Evolutionary conservation across 2,113 vertebrate species (phyloP).

Genomic region (Merops nubicus): DNA sequence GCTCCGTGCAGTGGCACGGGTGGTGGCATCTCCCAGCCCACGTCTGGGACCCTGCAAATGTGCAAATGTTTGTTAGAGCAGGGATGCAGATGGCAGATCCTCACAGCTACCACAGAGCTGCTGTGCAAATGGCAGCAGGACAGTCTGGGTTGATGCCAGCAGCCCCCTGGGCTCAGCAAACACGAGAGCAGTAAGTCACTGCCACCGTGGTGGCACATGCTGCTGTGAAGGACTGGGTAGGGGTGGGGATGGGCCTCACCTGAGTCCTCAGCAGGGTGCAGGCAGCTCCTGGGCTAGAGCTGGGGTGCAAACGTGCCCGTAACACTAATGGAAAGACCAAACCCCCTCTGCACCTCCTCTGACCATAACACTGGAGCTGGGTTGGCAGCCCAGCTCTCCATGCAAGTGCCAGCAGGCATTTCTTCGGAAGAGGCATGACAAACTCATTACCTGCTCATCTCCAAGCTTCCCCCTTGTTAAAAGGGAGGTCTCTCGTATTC

Average conservation of each 20-base stretch:
- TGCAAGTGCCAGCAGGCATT: neutral
- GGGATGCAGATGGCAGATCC: rapidly evolving
- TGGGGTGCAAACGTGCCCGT: neutral
- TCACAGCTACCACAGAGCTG: neutral
- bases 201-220: neutral
- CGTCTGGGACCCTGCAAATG: neutral
- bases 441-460: neutral
- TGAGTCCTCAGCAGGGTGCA: rapidly evolving
- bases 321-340: neutral
- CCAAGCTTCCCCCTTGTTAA: neutral
- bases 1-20: rapidly evolving
- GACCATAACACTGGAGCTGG: neutral
- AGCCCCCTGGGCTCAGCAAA: neutral
- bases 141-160: neutral
- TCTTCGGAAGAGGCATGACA: neutral
- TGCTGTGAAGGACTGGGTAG: neutral
- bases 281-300: neutral
- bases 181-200: neutral
- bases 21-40: neutral
- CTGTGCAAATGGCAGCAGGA: neutral
- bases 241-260: neutral
- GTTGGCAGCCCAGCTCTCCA: neutral
- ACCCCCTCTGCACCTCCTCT: neutral
- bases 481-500: neutral
- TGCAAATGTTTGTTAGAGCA: neutral